Evolutionary conservation across 2,113 vertebrate species (phyloP).

Genomic region (Microcebus murinus): DNA sequence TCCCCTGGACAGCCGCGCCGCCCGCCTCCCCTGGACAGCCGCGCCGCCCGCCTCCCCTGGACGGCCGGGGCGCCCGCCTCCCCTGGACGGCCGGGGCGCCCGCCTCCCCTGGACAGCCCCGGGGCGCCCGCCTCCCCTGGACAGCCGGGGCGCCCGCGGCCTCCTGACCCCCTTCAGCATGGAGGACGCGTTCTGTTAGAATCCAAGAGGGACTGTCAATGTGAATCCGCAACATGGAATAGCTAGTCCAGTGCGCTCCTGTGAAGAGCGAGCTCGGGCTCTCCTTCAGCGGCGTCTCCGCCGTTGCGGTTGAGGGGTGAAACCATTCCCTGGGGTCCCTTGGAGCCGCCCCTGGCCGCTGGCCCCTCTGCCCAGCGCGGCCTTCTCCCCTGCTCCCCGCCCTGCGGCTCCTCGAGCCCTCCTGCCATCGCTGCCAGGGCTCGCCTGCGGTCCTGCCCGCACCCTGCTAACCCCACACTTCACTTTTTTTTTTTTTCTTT

Average conservation of each 20-base stretch:
- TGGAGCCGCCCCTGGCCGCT: neutral
- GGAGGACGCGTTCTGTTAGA: constrained; percentile 14
- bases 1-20: too few relatives aligned
- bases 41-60: too few relatives aligned
- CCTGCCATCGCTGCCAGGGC: neutral
- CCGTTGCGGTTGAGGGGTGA: neutral
- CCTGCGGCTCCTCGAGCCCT: neutral
- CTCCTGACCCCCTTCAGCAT: neutral
- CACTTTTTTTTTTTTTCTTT: too few relatives aligned
- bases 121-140: too few relatives aligned
- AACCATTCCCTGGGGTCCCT: neutral
- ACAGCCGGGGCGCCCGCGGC: neutral
- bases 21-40: too few relatives aligned
- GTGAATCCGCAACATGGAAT: neutral
- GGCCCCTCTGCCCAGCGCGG: too few relatives aligned
- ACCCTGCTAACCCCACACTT: neutral
- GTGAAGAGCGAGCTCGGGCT: neutral
- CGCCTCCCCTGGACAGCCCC: too few relatives aligned
- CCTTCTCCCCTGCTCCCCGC: neutral
- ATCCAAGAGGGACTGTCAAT: neutral
- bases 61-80: too few relatives aligned
- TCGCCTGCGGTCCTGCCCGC: neutral
- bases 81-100: too few relatives aligned
- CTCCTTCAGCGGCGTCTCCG: neutral
- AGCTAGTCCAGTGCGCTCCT: neutral